Evolutionary conservation across 1,140 invertebrate genomes (phyloP).

Genomic region (Cephus cinctus): DNA sequence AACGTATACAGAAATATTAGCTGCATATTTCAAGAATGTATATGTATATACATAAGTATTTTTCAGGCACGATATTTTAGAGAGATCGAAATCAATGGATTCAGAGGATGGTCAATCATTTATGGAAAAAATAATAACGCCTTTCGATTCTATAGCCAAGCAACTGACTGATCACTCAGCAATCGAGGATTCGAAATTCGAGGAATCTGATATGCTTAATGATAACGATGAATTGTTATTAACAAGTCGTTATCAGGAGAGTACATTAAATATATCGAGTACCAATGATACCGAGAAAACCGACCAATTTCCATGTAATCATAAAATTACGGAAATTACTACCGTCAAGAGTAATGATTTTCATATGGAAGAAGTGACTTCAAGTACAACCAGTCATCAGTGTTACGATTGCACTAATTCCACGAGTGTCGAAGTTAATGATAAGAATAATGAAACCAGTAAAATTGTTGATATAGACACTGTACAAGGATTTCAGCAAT

Average conservation of each 20-base stretch:
- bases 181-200: constrained; percentile 28
- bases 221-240: too few species aligned
- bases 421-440: not conserved
- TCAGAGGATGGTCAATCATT: constrained; percentile 29
- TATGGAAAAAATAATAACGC: constrained; percentile 32
- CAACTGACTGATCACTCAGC: constrained; percentile 38
- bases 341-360: too few species aligned
- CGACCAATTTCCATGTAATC: too few species aligned
- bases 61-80: constrained; percentile 40
- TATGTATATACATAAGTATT: too few species aligned
- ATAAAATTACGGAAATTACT: too few species aligned
- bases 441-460: constrained; percentile 1
- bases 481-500: constrained; percentile 31
- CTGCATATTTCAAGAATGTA: too few species aligned
- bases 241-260: constrained; percentile 30
- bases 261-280: constrained; percentile 11
- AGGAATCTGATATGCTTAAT: not conserved
- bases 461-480: constrained; percentile 25
- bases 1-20: too few species aligned
- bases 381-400: too few species aligned
- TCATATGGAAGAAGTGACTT: too few species aligned
- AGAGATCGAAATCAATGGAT: constrained; percentile 29
- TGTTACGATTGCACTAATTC: not conserved
- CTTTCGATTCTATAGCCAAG: constrained; percentile 41
- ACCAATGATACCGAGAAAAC: not conserved